Evolutionary conservation across 2,113 vertebrate species (phyloP), one percentile per base, ranked within the genome.

Genomic region (Miniopterus natalensis): DNA sequence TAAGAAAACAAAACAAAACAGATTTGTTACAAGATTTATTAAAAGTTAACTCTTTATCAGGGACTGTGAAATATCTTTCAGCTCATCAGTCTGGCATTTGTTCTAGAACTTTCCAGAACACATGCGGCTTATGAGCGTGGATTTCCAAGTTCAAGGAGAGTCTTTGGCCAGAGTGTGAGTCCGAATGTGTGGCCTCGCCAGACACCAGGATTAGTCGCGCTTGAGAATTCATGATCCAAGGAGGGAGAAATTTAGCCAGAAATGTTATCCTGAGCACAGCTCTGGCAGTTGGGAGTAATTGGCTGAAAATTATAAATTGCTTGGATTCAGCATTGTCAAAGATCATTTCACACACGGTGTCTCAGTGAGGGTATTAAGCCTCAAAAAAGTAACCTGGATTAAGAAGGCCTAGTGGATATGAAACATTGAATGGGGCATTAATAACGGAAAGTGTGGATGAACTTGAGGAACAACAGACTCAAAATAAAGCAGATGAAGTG

Each of bases 221-320:
- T 81, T 75, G 71, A 95, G 95, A 97, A 92, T 96, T 97, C 94
- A 96, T 97, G 96, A 97, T 84, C 94, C 96, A 96, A 53, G 84
- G 91, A 97, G 95, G 81, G 94, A 94, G 91, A 96, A 95, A 97
- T 97, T 96, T 94, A 95, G 95, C 85, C 53, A 92, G 83, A 90
- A 93, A 88, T 80, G 78, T 94, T 92, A 93, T 88, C 91, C 91
- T 88, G 93, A 96, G 95, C 65, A 74, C 80, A 95, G 95, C 93
- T 94, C 79, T 89, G 79, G 94, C 42, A 77, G 93, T 95, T 90
- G 96, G 78, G 86, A 97, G 96, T 97, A 97, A 97, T 97, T 97
- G 97, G 95, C 97, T 97, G 97, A 96, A 96, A 98, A 97, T 96
- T 97, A 92, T 97, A 94, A 96, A 97, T 95, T 96, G 95, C 96